Evolutionary conservation across 53 echinoderm and acorn worm species (phyloP).

Genomic region (Holothuria leucospilota): DNA sequence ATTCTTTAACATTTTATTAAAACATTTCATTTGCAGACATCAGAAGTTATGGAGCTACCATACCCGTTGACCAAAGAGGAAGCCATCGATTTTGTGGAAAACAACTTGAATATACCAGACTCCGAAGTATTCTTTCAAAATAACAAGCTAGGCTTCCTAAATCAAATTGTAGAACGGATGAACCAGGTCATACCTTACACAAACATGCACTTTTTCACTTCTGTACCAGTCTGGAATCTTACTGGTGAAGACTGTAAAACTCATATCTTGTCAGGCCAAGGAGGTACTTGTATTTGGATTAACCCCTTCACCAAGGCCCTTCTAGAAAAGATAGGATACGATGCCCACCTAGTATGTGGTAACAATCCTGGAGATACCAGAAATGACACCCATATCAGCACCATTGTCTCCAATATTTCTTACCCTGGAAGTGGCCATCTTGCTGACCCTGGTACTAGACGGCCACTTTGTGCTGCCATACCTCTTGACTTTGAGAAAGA

Average conservation of each 20-base stretch:
- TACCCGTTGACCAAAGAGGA: too few species aligned
- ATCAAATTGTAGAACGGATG: background rate
- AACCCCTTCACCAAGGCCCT: constrained; percentile 34
- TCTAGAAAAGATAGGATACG: background rate
- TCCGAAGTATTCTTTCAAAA: background rate
- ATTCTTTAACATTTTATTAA: too few species aligned
- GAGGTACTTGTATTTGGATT: constrained; percentile 3
- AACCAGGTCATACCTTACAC: constrained; percentile 28
- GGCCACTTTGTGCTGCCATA: constrained; percentile 36
- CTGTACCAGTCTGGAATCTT: too few species aligned
- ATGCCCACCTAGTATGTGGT: background rate
- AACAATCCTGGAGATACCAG: constrained; percentile 2
- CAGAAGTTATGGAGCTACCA: too few species aligned
- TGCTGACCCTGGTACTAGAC: constrained; percentile 18
- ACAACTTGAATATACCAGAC: background rate
- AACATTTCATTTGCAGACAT: too few species aligned
- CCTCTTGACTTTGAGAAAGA: constrained; percentile 31
- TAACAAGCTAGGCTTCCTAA: background rate
- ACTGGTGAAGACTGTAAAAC: background rate
- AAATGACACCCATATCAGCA: constrained; percentile 24
- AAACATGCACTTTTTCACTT: constrained; percentile 17
- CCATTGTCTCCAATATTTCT: background rate
- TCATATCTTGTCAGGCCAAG: constrained; percentile 11
- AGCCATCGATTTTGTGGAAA: background rate
- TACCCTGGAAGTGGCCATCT: constrained; percentile 21